Evolutionary conservation across 2,797 vertebrate genomes (phyloP), one percentile per base, ranked within the genome.

Genomic region (Holocentrus rufus): DNA sequence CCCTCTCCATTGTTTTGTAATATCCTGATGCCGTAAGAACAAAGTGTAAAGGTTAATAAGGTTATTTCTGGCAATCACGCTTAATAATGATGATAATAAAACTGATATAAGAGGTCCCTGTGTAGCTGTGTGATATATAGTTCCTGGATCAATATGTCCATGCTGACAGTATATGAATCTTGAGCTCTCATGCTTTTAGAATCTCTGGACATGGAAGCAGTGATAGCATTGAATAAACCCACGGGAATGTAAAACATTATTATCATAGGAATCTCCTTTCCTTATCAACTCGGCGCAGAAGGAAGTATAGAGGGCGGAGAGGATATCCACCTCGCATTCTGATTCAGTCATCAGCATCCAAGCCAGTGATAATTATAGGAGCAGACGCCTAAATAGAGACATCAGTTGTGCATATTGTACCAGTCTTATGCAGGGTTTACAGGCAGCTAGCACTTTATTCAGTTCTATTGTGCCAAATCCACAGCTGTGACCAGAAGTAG

Each of bases 231-330:
- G 58, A 65, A 49, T 55, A 56, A 76, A 6, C 66, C 47, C 18
- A 3, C 61, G 74, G 82, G 86, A 87, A 82, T 76, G 77, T 62
- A 49, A 34, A 30, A 68, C 13, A 20, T 7, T 56, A 15, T 34
- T 7, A 31, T 22, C 7, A 20, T 22, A 6, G 54, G 49, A 49
- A 61, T 53, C 39, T 20, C 7, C 42, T 6, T 39, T 10, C 9
- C 61, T 91, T 91, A 91, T 92, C 91, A 61, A 85, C 77, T 42
- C 65, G 2, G 36, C 76, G 76, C 89, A 91, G 84, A 55, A 61
- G 89, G 85, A 89, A 89, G 64, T 67, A 6, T 8, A 25, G 36
- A 23, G 85, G 85, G 81, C 71, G 87, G 85, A 76, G 82, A 85
- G 88, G 89, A 90, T 72, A 78, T 89, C 87, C 87, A 85, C 80